Evolutionary conservation across 2,888 invertebrate genomes (phyloP).

Genomic region (Aphidius colemani): DNA sequence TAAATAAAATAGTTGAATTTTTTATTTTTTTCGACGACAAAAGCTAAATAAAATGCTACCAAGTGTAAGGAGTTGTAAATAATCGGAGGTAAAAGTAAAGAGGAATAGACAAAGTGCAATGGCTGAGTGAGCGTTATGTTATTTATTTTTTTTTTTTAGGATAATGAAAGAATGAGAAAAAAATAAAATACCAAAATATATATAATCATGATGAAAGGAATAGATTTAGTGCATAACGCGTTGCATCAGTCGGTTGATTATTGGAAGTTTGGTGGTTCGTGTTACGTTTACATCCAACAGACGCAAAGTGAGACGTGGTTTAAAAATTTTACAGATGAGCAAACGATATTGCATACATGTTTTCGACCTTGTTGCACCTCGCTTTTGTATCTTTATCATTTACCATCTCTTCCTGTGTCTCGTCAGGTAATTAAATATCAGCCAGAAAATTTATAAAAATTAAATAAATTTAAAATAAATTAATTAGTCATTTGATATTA

Average conservation of each 20-base stretch:
- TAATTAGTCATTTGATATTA: too few relatives aligned
- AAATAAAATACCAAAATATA: not conserved
- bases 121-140: too few relatives aligned
- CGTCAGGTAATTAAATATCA: too few relatives aligned
- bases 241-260: conserved; percentile 30
- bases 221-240: conserved; percentile 8
- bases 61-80: conserved; percentile 13
- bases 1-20: conserved; percentile 15
- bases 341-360: not conserved
- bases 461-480: too few relatives aligned
- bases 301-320: conserved; percentile 8
- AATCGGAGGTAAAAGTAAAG: conserved; percentile 18
- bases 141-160: too few relatives aligned
- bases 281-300: conserved; percentile 10
- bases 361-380: conserved; percentile 20
- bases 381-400: not conserved
- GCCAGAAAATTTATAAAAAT: too few relatives aligned
- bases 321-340: conserved; percentile 21
- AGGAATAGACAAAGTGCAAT: not conserved
- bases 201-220: not conserved
- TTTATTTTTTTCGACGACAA: not conserved
- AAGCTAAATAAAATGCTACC: conserved; percentile 3
- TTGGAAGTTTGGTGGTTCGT: conserved; percentile 27
- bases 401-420: too few relatives aligned
- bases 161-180: not conserved